Conservation (phyloP, 2,113 vertebrate genomes). For the Sterna hirundo region DNA sequence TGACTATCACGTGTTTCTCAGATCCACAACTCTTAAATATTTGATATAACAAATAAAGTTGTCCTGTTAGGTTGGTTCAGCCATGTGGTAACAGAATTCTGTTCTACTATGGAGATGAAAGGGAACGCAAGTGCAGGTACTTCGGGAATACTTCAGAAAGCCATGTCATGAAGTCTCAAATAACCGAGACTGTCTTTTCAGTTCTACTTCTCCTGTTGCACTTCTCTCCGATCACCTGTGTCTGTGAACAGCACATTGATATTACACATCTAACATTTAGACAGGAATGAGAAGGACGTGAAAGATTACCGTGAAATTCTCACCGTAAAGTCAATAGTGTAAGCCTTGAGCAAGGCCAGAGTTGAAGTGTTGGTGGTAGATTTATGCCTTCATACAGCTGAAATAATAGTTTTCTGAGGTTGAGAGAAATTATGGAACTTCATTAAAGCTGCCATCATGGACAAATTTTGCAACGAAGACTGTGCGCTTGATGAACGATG, state of each 20-base stretch:
- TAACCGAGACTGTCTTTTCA: background rate
- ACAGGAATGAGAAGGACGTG: background rate
- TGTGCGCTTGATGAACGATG: background rate
- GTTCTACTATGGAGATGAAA: background rate
- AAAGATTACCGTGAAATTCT: background rate
- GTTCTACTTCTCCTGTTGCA: background rate
- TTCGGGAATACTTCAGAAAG: background rate
- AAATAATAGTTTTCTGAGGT: slow-evolving; percentile 50
- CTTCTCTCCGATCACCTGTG: background rate
- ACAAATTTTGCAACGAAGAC: slow-evolving; percentile 25
- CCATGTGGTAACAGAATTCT: background rate
- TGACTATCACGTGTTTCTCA: background rate
- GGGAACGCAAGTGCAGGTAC: background rate
- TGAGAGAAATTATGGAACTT: slow-evolving; percentile 50
- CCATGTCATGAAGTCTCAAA: background rate
- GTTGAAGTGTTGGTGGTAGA: background rate
- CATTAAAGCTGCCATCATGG: slow-evolving; percentile 52
- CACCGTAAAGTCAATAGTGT: background rate
- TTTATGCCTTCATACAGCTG: slow-evolving; percentile 29
- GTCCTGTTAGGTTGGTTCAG: background rate
- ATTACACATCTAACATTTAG: background rate
- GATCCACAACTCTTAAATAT: background rate
- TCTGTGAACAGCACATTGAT: background rate
- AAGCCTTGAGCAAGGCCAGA: slow-evolving; percentile 31
- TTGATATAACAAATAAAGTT: background rate